Conservation (phyloP, 2,888 invertebrate species). For the Gari tellinella region DNA sequence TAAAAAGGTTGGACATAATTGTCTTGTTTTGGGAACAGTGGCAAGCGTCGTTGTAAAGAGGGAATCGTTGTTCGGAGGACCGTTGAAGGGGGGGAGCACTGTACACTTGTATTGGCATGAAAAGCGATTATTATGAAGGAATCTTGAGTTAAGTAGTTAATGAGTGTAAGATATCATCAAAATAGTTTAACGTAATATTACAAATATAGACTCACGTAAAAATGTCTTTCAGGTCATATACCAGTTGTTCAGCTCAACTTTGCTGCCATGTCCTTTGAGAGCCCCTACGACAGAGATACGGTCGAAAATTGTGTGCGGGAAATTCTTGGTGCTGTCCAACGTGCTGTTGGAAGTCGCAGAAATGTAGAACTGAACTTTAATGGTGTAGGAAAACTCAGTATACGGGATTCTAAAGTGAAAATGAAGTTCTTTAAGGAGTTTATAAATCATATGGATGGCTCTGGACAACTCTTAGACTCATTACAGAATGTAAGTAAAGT, state of each 20-base stretch:
- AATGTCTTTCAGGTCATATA: conserved; percentile 80
- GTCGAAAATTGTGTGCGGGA: conserved; percentile 83
- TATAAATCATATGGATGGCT: conserved; percentile 82
- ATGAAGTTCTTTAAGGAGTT: conserved; percentile 85
- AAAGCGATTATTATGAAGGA: too few species aligned
- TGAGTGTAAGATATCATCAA: not conserved
- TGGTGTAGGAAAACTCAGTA: conserved; percentile 82
- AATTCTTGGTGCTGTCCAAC: conserved; percentile 79
- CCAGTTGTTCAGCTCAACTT: conserved; percentile 83
- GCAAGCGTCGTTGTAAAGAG: too few species aligned
- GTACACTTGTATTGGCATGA: too few species aligned
- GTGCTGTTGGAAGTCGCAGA: conserved; percentile 77
- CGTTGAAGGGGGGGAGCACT: too few species aligned
- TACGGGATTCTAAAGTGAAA: conserved; percentile 82
- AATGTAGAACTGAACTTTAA: conserved; percentile 83
- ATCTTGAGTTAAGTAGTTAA: not conserved
- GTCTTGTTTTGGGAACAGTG: too few species aligned
- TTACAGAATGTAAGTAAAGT: conserved; percentile 82
- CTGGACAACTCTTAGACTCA: conserved; percentile 81
- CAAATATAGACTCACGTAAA: too few species aligned
- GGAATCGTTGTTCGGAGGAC: too few species aligned
- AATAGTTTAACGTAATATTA: too few species aligned
- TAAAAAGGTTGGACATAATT: too few species aligned
- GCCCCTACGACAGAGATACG: conserved; percentile 82
- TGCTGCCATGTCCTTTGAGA: conserved; percentile 82